phyloP scores from a whole-genome alignment of 2,888 invertebrate species.

The Chrysomela aeneicollis region DNA sequence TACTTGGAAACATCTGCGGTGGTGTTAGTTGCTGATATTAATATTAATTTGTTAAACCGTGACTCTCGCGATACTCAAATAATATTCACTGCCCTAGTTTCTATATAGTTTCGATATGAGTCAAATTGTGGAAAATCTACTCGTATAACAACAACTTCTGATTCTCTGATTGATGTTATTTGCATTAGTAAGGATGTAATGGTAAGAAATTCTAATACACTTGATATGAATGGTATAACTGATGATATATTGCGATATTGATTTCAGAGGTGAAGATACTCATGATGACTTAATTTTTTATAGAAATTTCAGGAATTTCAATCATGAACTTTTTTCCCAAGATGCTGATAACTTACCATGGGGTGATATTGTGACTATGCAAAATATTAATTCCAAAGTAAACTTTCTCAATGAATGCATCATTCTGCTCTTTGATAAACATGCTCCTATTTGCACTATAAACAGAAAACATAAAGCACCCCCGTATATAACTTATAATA shows the following conservation, averaged over 20 bases:
- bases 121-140: background rate
- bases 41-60: conserved; percentile 3
- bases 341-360: conserved; percentile 11
- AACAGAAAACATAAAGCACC: conserved; percentile 8
- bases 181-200: conserved; percentile 10
- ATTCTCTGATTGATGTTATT: conserved; percentile 10
- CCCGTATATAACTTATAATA: conserved; percentile 6
- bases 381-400: background rate
- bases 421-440: background rate
- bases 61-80: conserved; percentile 2
- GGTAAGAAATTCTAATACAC: conserved; percentile 10
- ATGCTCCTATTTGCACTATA: too few relatives aligned
- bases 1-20: background rate
- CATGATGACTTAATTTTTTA: conserved; percentile 1
- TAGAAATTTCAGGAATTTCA: conserved; percentile 7
- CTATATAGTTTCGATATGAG: background rate
- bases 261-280: conserved; percentile 1
- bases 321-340: conserved; percentile 6
- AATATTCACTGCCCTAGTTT: conserved; percentile 10
- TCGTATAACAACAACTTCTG: conserved; percentile 3
- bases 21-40: conserved; percentile 13
- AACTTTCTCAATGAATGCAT: background rate
- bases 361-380: background rate
- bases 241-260: conserved; percentile 13
- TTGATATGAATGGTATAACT: conserved; percentile 11